Conservation (phyloP, 2,113 vertebrate species). For the Urocolius indicus region DNA sequence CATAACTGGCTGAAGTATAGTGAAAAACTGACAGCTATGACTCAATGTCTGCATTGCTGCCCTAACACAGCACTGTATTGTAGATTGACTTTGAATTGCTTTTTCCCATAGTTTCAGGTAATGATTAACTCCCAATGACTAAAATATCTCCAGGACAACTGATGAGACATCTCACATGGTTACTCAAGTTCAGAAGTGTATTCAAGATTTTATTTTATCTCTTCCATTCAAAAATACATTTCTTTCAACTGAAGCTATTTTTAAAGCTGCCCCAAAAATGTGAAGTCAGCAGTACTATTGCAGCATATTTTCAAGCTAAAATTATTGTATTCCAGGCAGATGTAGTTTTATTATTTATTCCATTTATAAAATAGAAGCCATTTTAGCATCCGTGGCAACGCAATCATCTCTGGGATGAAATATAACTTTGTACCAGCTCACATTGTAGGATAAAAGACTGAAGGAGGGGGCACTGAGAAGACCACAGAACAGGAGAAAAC, state of each 20-base stretch:
- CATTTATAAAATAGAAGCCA: background rate
- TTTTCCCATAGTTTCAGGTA: conserved; percentile 48
- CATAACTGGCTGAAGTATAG: background rate
- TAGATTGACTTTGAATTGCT: conserved; percentile 5
- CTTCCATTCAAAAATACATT: background rate
- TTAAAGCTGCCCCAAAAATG: background rate
- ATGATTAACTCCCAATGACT: conserved; percentile 73
- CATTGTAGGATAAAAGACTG: background rate
- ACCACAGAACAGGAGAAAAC: background rate
- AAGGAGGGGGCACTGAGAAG: background rate
- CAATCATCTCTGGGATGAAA: background rate
- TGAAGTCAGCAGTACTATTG: background rate
- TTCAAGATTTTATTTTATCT: background rate
- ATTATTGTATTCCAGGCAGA: background rate
- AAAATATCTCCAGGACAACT: conserved; percentile 52
- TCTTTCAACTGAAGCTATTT: background rate
- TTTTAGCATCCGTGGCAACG: background rate
- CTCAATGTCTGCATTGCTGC: conserved; percentile 70
- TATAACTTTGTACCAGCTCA: background rate
- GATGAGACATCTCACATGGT: background rate
- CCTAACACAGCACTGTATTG: conserved; percentile 26
- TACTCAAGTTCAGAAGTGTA: background rate
- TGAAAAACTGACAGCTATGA: conserved; percentile 67
- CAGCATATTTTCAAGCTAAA: background rate
- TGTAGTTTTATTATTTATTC: background rate